Base-by-base conservation (phyloP, 2,113 vertebrate genomes). In the Anser brachyrhynchus region DNA sequence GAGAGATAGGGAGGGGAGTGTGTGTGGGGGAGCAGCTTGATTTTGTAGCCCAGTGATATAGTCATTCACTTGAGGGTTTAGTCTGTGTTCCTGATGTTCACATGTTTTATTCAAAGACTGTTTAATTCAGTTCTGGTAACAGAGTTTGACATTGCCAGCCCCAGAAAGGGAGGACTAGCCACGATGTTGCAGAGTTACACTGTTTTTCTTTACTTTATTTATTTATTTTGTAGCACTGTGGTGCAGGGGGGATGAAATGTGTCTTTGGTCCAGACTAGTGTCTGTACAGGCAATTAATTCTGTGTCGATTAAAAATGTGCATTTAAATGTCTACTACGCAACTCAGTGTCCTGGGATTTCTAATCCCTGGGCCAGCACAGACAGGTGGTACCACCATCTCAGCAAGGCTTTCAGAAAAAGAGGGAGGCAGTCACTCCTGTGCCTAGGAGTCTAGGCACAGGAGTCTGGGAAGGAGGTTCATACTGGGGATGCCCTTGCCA, bases 81-180 rank as follows among this genome's bases (percentile, higher is more conserved):
- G 43, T 33, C 1, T 9, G 19, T 86, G 76, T 52, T 92, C 72
- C 51, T 81, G 55, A 49, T 80, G 62, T 77, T 88, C 51, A 69
- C 35, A 77, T 79, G 67, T 91, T 96, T 94, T 95, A 92, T 91
- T 95, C 84, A 89, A 87, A 67, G n/a, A 11, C 51, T 78, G 1
- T 58, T 89, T 93, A 89, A 81, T 87, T 92, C 91, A 67, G n/a
- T n/a, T 29, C 16, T 55, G 21, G 12, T 70, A 51, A 80, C 33
- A 43, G 62, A 37, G 33, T 65, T 85, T 69, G 79, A 80, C 64
- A 10, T 41, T 80, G 23, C 37, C 26, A n/a, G 73, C 9, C 15
- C 31, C 31, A 70, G 55, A 89, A 84, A 66, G 20, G 5, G 35
- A 77, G 22, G 8, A 19, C 26, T 49, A 35, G 16, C 41, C 46